These are phyloP conservation scores for Uromys caudimaculatus DNA, from an alignment of 2,797 vertebrate species.

Conservation along the genomic window DNA sequence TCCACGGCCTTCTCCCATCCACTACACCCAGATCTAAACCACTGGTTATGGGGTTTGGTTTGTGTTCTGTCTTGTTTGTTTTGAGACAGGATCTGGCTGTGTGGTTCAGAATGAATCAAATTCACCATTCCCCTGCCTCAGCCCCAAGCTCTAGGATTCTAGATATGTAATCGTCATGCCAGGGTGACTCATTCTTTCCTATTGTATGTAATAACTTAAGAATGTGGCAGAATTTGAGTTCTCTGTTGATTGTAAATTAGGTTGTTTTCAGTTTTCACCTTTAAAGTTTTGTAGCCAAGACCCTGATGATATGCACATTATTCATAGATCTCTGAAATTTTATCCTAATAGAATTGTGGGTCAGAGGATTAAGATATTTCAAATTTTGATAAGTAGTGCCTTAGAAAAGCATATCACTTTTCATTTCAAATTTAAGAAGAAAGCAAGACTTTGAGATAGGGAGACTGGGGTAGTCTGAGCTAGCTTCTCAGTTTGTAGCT, in stretches of 20 bases:
- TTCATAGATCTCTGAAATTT: neutral
- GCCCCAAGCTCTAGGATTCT: neutral
- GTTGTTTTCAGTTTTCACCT: neutral
- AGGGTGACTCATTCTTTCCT: neutral
- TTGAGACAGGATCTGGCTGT: neutral
- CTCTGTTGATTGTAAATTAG: neutral
- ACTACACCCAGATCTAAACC: neutral
- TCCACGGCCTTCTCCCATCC: neutral
- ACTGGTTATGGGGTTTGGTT: neutral
- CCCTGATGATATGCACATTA: neutral
- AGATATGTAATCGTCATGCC: neutral
- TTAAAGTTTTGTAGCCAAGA: neutral
- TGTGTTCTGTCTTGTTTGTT: neutral
- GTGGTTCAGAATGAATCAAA: neutral
- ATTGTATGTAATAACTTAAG: neutral
- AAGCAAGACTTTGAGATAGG: neutral
- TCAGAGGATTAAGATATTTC: neutral
- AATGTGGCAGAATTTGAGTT: neutral
- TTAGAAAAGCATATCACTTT: conserved; percentile 1
- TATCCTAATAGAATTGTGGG: neutral
- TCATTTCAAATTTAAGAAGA: conserved; percentile 43
- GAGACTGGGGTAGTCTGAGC: neutral
- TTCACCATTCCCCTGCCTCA: neutral
- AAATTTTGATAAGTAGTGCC: neutral
- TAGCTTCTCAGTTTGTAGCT: neutral